Evolutionary conservation across 2,888 invertebrate species (phyloP).

Genomic region (Leptura quadrifasciata): DNA sequence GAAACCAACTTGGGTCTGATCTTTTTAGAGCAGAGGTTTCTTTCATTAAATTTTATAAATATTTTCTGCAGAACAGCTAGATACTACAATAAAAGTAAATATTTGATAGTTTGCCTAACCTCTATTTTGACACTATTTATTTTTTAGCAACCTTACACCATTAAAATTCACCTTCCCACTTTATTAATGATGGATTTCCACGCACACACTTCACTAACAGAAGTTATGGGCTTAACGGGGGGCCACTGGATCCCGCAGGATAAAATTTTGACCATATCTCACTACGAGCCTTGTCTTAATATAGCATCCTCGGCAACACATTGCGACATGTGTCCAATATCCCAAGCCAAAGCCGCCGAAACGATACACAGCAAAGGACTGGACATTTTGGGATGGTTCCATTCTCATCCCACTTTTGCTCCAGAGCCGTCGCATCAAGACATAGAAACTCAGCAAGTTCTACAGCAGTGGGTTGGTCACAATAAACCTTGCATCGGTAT

Average conservation of each 20-base stretch:
- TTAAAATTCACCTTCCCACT: slow-evolving; percentile 78
- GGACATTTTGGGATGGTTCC: slow-evolving; percentile 82
- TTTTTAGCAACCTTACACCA: slow-evolving; percentile 78
- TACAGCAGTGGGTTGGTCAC: slow-evolving; percentile 77
- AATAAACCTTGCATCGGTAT: slow-evolving; percentile 79
- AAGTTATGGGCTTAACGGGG: slow-evolving; percentile 86
- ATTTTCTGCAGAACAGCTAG: no score
- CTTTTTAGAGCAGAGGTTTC: no score
- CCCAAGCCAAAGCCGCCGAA: slow-evolving; percentile 80
- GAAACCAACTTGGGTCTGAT: no score
- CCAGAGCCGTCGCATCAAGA: slow-evolving; percentile 83
- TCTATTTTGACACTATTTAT: no score
- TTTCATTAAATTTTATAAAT: no score
- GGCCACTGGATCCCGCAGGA: slow-evolving; percentile 73
- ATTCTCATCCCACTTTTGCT: slow-evolving; percentile 85
- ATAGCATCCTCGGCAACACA: slow-evolving; percentile 80
- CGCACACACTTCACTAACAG: slow-evolving; percentile 81
- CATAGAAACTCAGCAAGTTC: slow-evolving; percentile 79
- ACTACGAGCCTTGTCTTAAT: slow-evolving; percentile 81
- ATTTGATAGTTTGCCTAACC: no score
- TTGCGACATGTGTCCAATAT: slow-evolving; percentile 87
- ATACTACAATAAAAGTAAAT: no score
- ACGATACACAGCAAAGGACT: slow-evolving; percentile 70
- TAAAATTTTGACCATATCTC: slow-evolving; percentile 72
- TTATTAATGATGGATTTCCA: slow-evolving; percentile 83